Evolutionary conservation across 1,140 invertebrate genomes (phyloP).

Genomic region (Manduca sexta): DNA sequence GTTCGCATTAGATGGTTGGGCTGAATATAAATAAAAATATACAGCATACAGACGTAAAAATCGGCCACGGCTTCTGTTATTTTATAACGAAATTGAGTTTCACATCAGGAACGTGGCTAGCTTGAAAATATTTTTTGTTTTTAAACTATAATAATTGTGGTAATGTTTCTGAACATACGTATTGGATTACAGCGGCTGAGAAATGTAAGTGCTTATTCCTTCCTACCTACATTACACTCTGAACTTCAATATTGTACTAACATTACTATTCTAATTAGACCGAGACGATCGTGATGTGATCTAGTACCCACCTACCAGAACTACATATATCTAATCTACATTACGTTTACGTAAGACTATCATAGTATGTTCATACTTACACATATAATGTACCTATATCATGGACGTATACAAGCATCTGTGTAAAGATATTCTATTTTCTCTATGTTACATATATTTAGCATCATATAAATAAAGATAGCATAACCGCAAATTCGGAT

Average conservation of each 20-base stretch:
- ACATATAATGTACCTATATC: too few species aligned
- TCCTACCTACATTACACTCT: neutral
- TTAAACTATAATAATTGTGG: neutral
- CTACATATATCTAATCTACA: too few species aligned
- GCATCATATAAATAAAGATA: too few species aligned
- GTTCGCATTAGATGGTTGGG: slow-evolving; percentile 39
- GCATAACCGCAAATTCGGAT: too few species aligned
- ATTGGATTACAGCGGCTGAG: slow-evolving; percentile 27
- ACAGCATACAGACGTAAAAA: slow-evolving; percentile 37
- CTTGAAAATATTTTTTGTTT: slow-evolving; percentile 17
- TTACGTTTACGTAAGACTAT: too few species aligned
- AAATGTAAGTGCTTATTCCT: slow-evolving; percentile 29
- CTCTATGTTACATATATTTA: too few species aligned
- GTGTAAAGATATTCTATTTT: too few species aligned
- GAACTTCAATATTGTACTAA: neutral
- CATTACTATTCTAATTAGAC: too few species aligned
- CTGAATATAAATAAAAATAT: slow-evolving; percentile 49
- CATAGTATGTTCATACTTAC: too few species aligned
- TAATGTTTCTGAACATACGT: slow-evolving; percentile 30
- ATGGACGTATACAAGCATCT: too few species aligned
- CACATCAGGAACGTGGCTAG: slow-evolving; percentile 52
- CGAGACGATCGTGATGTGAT: too few species aligned
- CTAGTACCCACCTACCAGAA: too few species aligned
- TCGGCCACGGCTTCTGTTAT: slow-evolving; percentile 58
- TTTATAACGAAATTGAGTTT: slow-evolving; percentile 35